Base-by-base conservation (phyloP, 2,113 vertebrate genomes). In the Channa maculata region DNA sequence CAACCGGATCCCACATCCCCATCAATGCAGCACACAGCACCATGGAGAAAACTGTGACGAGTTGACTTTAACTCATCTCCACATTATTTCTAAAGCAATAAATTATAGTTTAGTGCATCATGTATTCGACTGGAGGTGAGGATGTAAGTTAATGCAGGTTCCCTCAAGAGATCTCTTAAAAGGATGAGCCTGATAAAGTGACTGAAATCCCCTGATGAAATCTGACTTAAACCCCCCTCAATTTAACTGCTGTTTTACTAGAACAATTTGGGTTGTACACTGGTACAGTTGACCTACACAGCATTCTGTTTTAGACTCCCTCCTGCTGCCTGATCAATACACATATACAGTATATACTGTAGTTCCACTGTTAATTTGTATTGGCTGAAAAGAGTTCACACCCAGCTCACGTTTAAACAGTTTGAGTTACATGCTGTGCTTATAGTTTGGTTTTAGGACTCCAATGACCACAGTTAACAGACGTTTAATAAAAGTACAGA, bases 61-160 rank as follows among this genome's bases (percentile, higher is more conserved):
- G 61, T 69, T 67, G 9, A 83, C 83, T 75, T 86, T 38, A 54
- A 65, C 71, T 85, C 69, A 85, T 89, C 83, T 88, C 77, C 78
- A 86, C 88, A 66, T 75, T 69, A 88, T 86, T 85, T 90, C 73
- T 61, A 60, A 77, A 71, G 68, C 60, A 77, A 63, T 37, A 43
- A 39, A 72, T 67, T 60, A 55, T 58, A 73, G 66, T 79, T 86
- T 66, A 38, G 81, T 89, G 81, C 69, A 63, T 75, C 57, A 65
- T 77, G 43, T 73, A 60, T 88, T 84, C 80, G 68, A 58, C 75
- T 85, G 75, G 55, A 72, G 79, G 65, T 51, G 69, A 82, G 45
- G 51, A 36, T 63, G 61, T 57, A 34, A 67, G 68, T 70, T 79
- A 68, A 84, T 89, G 80, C 68, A 46, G 55, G 57, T 80, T 71